Evolutionary conservation across 2,797 vertebrate genomes (phyloP).

Genomic region (Bradypus variegatus): DNA sequence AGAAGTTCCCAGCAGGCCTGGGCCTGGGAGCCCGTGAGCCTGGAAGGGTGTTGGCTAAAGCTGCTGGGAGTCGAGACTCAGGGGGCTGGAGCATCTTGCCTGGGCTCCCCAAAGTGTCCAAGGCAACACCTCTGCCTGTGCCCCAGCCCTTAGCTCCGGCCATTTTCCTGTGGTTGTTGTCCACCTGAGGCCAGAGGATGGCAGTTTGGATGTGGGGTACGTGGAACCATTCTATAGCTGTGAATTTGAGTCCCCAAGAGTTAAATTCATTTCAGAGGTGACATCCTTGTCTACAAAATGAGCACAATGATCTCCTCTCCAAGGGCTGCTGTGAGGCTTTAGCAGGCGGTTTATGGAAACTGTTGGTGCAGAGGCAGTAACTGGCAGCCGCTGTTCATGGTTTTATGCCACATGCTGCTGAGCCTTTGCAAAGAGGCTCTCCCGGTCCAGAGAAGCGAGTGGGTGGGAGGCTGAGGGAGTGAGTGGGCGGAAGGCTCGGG

Average conservation of each 20-base stretch:
- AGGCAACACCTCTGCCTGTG: neutral
- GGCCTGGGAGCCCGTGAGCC: neutral
- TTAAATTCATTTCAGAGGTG: neutral
- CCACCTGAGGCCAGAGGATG: neutral
- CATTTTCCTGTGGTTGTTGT: neutral
- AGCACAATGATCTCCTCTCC: neutral
- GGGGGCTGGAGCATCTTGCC: accelerated
- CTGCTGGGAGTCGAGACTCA: neutral
- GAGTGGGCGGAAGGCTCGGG: neutral
- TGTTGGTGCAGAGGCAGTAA: accelerated
- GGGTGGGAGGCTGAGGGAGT: neutral
- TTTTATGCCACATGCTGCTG: neutral
- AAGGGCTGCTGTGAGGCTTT: neutral
- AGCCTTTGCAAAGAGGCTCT: neutral
- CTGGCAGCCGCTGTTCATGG: too few relatives aligned
- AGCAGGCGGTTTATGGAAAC: neutral
- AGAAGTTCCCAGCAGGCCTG: neutral
- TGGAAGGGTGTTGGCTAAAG: neutral
- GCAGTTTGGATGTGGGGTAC: neutral
- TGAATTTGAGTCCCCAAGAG: neutral
- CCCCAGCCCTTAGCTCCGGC: neutral
- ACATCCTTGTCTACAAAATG: neutral
- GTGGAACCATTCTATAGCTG: neutral
- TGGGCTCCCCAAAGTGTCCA: too few relatives aligned
- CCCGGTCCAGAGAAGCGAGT: neutral